Percentiles rank a stretch among this genome's conserved stretches.
These are phyloP conservation scores for Heterohyrax brucei DNA, from an alignment of 2,797 vertebrate species.

Conservation along the genomic window DNA sequence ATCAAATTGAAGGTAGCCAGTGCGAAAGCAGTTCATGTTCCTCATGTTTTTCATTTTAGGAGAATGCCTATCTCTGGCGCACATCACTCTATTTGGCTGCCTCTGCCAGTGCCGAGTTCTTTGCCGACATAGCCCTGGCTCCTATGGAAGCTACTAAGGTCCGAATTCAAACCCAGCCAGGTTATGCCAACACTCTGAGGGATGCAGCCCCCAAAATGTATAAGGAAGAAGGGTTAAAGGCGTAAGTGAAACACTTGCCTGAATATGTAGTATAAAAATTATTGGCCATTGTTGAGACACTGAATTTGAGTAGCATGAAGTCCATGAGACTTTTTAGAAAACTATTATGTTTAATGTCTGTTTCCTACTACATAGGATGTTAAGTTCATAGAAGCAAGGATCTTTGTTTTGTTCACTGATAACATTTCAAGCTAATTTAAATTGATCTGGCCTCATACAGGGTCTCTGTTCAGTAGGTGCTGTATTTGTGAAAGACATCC, in stretches of 20 bases:
- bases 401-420: neutral
- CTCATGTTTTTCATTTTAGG: constrained; percentile 90
- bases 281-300: neutral
- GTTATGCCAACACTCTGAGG: constrained; percentile 96
- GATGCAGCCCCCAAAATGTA: constrained; percentile 97
- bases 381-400: neutral
- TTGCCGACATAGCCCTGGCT: constrained; percentile 98
- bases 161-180: constrained; percentile 98
- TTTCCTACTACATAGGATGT: neutral
- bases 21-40: neutral
- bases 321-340: neutral
- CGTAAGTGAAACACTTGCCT: constrained; percentile 92
- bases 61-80: constrained; percentile 97
- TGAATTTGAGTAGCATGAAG: neutral
- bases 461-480: neutral
- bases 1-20: neutral
- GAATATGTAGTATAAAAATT: neutral
- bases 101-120: constrained; percentile 99
- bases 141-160: constrained; percentile 99
- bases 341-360: neutral
- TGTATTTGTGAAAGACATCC: neutral
- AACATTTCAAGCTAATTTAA: neutral
- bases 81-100: constrained; percentile 97
- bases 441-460: neutral
- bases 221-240: constrained; percentile 96